Percentiles rank a stretch among this genome's conserved stretches.
phyloP scores from a whole-genome alignment of 2,797 vertebrate genomes.

The Prunella strophiata region DNA sequence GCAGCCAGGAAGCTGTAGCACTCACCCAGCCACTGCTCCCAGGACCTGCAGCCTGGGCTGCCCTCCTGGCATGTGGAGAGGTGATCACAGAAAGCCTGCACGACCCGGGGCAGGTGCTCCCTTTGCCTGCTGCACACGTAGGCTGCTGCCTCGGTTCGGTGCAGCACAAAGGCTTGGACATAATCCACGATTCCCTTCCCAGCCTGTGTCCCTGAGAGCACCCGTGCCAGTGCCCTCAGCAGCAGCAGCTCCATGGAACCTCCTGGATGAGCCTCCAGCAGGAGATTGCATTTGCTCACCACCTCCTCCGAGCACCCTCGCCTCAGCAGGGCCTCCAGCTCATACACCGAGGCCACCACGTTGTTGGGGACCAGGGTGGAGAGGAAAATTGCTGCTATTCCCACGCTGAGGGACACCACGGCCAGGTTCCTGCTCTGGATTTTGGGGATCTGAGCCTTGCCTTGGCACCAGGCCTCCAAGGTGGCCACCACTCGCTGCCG shows the following conservation, averaged over 20 bases:
- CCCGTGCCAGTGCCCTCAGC: conserved; percentile 83
- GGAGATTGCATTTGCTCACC: conserved; percentile 72
- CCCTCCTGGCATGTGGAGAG: neutral
- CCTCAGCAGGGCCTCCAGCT: conserved; percentile 85
- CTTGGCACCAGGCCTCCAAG: conserved; percentile 85
- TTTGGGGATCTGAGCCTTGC: conserved; percentile 64
- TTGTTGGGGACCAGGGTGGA: conserved; percentile 85
- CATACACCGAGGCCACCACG: conserved; percentile 79
- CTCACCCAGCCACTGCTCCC: conserved; percentile 8
- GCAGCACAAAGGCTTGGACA: conserved; percentile 78
- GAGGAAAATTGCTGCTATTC: conserved; percentile 85
- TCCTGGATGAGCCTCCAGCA: conserved; percentile 70
- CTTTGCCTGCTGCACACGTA: conserved; percentile 81
- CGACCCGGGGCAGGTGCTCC: conserved; percentile 79
- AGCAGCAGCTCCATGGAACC: conserved; percentile 75
- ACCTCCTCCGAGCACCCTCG: conserved; percentile 79
- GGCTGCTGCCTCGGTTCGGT: conserved; percentile 68
- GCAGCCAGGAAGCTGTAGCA: conserved; percentile 79
- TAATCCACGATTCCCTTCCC: conserved; percentile 80
- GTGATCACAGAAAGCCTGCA: conserved; percentile 74
- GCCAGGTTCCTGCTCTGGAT: conserved; percentile 69
- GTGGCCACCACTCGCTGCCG: conserved; percentile 69
- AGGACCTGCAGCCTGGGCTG: neutral
- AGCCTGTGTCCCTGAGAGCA: conserved; percentile 74
- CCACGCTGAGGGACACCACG: conserved; percentile 75